Evolutionary conservation across 2,888 invertebrate genomes (phyloP).

Genomic region (Parochlus steinenii): DNA sequence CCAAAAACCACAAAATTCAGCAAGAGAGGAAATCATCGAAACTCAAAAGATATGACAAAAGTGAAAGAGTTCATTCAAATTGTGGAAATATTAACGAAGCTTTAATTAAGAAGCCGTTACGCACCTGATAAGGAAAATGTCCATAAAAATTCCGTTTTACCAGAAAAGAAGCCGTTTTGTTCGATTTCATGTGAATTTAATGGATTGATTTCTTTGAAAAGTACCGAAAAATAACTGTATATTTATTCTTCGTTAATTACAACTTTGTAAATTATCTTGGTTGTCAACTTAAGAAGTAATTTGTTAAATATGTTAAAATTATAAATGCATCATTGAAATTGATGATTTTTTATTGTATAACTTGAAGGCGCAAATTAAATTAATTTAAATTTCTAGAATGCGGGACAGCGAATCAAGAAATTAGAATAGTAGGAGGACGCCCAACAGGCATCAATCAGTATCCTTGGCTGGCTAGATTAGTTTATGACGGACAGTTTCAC

Average conservation of each 20-base stretch:
- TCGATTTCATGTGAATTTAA: too few species aligned
- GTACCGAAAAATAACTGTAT: too few species aligned
- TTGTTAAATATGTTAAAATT: background rate
- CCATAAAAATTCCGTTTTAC: too few species aligned
- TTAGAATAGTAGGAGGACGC: conserved; percentile 64
- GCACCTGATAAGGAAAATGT: too few species aligned
- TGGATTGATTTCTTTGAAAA: too few species aligned
- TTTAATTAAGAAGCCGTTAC: too few species aligned
- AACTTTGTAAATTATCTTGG: background rate
- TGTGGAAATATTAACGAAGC: too few species aligned
- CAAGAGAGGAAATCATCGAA: too few species aligned
- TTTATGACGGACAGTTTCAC: conserved; percentile 78
- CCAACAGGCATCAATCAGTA: conserved; percentile 69
- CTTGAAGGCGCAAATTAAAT: conserved; percentile 3
- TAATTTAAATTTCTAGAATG: conserved; percentile 49
- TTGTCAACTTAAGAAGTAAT: background rate
- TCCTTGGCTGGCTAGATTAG: conserved; percentile 74
- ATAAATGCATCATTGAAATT: background rate
- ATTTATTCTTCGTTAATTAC: background rate
- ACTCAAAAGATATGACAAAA: too few species aligned
- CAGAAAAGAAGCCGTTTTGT: too few species aligned
- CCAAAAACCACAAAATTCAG: too few species aligned
- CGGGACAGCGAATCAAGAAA: conserved; percentile 68
- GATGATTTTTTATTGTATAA: background rate
- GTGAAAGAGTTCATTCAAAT: too few species aligned